Percentiles rank a stretch among this genome's conserved stretches.
These are phyloP conservation scores for Hippocampus mohnikei DNA, from an alignment of 2,113 vertebrate genomes.

Conservation along the genomic window DNA sequence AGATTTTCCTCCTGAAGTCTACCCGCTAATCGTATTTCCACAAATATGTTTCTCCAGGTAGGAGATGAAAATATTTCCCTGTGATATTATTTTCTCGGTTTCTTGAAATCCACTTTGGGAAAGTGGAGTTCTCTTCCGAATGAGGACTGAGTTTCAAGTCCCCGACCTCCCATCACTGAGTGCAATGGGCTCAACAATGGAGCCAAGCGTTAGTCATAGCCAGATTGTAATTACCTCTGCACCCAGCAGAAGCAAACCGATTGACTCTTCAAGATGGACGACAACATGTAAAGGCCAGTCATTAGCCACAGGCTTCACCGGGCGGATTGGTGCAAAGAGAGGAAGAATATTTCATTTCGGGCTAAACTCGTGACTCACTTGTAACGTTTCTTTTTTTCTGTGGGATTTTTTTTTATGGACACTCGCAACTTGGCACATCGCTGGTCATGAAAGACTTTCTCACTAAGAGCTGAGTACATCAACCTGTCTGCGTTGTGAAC, in stretches of 20 bases:
- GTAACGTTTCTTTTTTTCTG: constrained; percentile 43
- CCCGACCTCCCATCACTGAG: constrained; percentile 40
- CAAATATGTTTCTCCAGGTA: constrained; percentile 31
- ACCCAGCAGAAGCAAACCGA: constrained; percentile 60
- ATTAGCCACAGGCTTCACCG: constrained; percentile 55
- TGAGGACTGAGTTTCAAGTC: constrained; percentile 53
- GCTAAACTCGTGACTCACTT: constrained; percentile 58
- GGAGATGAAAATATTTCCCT: constrained; percentile 43
- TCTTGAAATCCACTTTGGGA: constrained; percentile 55
- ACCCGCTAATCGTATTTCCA: constrained; percentile 34
- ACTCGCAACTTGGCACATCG: constrained; percentile 16
- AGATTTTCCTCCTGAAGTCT: constrained; percentile 29
- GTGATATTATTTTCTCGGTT: constrained; percentile 43
- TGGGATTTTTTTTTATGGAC: constrained; percentile 38
- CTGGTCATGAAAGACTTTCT: constrained; percentile 8
- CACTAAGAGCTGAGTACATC: constrained; percentile 5
- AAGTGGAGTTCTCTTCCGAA: constrained; percentile 56
- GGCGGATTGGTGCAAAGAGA: constrained; percentile 53
- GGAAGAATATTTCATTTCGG: constrained; percentile 44
- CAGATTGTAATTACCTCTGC: constrained; percentile 68
- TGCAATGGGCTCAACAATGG: constrained; percentile 51
- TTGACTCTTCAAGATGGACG: constrained; percentile 64
- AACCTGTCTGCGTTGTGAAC: constrained; percentile 17
- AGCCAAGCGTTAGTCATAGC: constrained; percentile 56
- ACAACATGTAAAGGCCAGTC: constrained; percentile 66